Base-by-base conservation (phyloP, 2,888 invertebrate species). In the Pseudanteris insignis region DNA sequence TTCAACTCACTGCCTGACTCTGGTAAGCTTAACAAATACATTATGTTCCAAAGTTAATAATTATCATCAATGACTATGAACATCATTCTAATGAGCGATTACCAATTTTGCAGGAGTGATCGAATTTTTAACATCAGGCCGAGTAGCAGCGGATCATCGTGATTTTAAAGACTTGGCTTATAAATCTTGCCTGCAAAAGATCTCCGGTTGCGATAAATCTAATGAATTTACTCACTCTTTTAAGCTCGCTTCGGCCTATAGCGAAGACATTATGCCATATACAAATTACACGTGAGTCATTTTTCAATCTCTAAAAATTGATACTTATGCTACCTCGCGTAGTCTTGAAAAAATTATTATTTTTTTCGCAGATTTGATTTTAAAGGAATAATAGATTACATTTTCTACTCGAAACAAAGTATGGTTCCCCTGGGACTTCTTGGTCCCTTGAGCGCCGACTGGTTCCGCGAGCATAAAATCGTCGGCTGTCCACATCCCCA, bases 321-420 rank as follows among this genome's bases (percentile, higher is more conserved):
- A n/a, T n/a, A n/a, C n/a, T n/a, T n/a, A n/a, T n/a, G n/a, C n/a
- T n/a, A n/a, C n/a, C 6, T 18, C 18, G 6, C 18, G 18, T 18
- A 3, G 18, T 18, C 6, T 3, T 6, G 6, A 18, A 18, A 18
- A 4, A 18, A 18, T 18, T 18, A 18, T 6, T 3, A 10, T 30
- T 30, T 30, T 12, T 30, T 26, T 26, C 2, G 29, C 85, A 95
- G 94, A 76, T 96, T 94, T 83, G 97, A 99, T 82, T 99, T 99
- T 84, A 96, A 98, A 83, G 99, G 98, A 71, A 95, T 98, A 80
- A 99, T 99, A 79, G 99, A 99, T 84, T 99, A 99, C 86, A 96
- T 99, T 81, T 98, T 99, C 86, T 96, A 94, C 81, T 94, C 96
- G 67, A 93, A 94, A 80, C 91, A 93, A 80, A 91, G 92, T 77